These are phyloP conservation scores for Sphaeridia pumilis DNA, from an alignment of 2,888 invertebrate species.

Conservation along the genomic window DNA sequence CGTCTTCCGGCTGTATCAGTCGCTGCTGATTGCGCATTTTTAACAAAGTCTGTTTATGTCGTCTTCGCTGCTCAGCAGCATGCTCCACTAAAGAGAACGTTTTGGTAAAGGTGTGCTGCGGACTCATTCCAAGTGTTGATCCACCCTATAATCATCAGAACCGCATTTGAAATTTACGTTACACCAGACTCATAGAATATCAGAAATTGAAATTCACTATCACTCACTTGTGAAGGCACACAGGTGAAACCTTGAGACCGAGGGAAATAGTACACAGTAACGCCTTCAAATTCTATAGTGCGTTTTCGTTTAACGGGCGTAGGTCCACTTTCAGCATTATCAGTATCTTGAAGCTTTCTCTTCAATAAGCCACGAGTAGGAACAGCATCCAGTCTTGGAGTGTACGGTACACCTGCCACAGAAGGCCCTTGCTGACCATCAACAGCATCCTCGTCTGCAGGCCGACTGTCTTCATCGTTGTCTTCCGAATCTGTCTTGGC, in stretches of 20 bases:
- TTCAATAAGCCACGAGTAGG: slow-evolving; percentile 28
- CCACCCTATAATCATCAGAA: slow-evolving; percentile 42
- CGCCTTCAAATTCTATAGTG: slow-evolving; percentile 76
- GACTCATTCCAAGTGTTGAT: slow-evolving; percentile 75
- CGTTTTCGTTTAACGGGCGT: slow-evolving; percentile 53
- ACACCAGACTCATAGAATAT: too few relatives aligned
- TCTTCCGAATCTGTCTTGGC: too few relatives aligned
- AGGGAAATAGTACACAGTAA: slow-evolving; percentile 90
- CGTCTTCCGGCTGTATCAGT: slow-evolving; percentile 20
- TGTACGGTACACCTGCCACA: slow-evolving; percentile 15
- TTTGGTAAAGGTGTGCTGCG: slow-evolving; percentile 53
- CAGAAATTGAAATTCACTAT: too few relatives aligned
- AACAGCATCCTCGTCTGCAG: too few relatives aligned
- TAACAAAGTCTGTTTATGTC: slow-evolving; percentile 68
- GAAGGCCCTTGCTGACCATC: too few relatives aligned
- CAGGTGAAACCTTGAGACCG: slow-evolving; percentile 83
- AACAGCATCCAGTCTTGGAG: slow-evolving; percentile 18
- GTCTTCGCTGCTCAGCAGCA: slow-evolving; percentile 71
- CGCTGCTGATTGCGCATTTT: slow-evolving; percentile 59
- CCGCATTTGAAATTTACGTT: background rate
- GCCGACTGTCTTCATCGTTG: too few relatives aligned
- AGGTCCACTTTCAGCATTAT: slow-evolving; percentile 22
- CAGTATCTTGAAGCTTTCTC: slow-evolving; percentile 14
- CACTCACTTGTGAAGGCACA: slow-evolving; percentile 57
- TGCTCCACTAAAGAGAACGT: slow-evolving; percentile 78